Evolutionary conservation across 2,113 vertebrate species (phyloP), one percentile per base, ranked within the genome.

Genomic region (Austrofundulus limnaeus): DNA sequence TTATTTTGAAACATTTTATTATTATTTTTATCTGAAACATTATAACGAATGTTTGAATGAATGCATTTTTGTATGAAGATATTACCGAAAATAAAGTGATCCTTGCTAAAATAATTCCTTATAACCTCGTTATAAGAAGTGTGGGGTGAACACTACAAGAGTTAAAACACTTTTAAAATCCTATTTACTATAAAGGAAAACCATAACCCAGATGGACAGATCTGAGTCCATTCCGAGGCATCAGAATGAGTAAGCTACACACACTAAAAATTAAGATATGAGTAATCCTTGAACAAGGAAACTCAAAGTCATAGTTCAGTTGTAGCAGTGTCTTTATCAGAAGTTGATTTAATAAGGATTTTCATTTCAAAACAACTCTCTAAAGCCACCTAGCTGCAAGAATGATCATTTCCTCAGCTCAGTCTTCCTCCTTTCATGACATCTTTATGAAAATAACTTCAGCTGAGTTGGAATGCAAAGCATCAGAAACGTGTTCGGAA

Each of bases 401-500:
- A 7, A 24, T 21, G 15, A 25, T 28, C 6, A 25, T 25, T 25
- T 50, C 23, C 8, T 2, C 20, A 42, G 39, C 19, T 6, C 19
- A 25, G 7, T 46, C 43, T 49, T 39, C 66, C 11, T n/a, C 10
- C 14, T 49, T 58, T 53, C 17, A 24, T 51, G 38, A 7, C 15
- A 31, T 38, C 51, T 58, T 34, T 12, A 21, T 1, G 4, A 10
- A 19, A 7, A 3, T 15, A 39, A 23, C 13, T 8, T 80, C 63
- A 75, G 51, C 3, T 3, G 4, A 41, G 54, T 55, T 6, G 4
- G 14, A 58, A 81, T 61, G 62, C 59, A 51, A 69, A 66, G 46
- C 60, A 56, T 43, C n/a, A 3, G 50, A 83, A 70, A 43, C 20
- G 73, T 74, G 62, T 45, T 2, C 61, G 39, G 56, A 38, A 66